phyloP scores from a whole-genome alignment of 2,113 vertebrate species.

The Phalacrocorax aristotelis region DNA sequence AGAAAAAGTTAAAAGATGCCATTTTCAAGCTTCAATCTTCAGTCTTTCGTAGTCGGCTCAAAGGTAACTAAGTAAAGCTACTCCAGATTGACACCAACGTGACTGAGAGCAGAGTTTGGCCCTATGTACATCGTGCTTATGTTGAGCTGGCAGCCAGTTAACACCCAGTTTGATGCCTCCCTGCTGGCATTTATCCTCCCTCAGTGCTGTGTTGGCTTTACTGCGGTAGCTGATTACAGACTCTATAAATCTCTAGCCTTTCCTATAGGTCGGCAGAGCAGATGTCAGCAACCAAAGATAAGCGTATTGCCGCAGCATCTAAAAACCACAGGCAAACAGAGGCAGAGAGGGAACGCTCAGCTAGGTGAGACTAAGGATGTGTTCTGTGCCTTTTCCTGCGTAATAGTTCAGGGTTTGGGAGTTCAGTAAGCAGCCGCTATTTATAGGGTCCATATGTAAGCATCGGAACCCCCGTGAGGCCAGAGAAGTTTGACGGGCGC shows the following conservation, averaged over 20 bases:
- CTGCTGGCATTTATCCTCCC: neutral
- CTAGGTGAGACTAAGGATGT: neutral
- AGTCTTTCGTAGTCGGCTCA: neutral
- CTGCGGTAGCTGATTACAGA: neutral
- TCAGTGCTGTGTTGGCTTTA: neutral
- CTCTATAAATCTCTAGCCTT: neutral
- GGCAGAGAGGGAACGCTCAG: neutral
- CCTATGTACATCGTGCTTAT: fast-evolving
- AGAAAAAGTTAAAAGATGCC: neutral
- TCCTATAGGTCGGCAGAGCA: neutral
- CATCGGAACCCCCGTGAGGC: neutral
- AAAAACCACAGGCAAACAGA: neutral
- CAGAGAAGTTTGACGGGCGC: neutral
- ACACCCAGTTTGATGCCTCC: neutral
- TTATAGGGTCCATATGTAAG: neutral
- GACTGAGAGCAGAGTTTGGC: neutral
- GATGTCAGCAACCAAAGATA: neutral
- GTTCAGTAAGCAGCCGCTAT: neutral
- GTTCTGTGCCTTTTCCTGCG: neutral
- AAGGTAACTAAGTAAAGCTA: neutral
- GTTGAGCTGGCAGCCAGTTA: neutral
- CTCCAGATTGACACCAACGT: neutral
- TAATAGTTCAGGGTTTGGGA: neutral
- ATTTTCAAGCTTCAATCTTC: neutral
- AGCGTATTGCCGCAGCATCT: neutral